These are phyloP conservation scores for Centropyge bicolor DNA, from an alignment of 2,797 vertebrate species.

Conservation along the genomic window DNA sequence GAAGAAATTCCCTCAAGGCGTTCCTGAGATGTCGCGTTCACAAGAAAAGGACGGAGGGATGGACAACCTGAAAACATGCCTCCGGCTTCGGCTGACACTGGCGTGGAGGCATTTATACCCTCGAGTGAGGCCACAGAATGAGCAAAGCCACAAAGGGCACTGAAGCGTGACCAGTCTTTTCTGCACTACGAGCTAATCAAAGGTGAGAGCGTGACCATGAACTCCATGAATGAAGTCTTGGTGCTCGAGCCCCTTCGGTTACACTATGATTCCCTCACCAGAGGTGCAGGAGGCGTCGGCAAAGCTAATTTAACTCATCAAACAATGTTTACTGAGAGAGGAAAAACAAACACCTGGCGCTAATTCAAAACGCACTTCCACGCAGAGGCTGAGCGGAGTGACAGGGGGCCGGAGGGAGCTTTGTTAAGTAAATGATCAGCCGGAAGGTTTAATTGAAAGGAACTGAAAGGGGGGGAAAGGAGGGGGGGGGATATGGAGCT, in stretches of 20 bases:
- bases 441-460: conserved; percentile 63
- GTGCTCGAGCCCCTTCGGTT: conserved; percentile 22
- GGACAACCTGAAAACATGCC: no score
- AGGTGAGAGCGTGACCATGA: conserved; percentile 25
- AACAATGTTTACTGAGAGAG: conserved; percentile 62
- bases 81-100: no score
- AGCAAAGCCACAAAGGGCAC: conserved; percentile 26
- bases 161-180: conserved; percentile 8
- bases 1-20: no score
- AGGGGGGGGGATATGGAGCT: conserved; percentile 22
- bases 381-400: conserved; percentile 29
- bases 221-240: conserved; percentile 14
- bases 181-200: conserved; percentile 37
- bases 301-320: conserved; percentile 65
- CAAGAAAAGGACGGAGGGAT: no score
- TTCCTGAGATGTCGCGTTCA: no score
- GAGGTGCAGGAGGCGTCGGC: conserved; percentile 6
- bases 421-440: conserved; percentile 64
- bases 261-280: not conserved
- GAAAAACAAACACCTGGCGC: conserved; percentile 65
- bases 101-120: not conserved
- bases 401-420: conserved; percentile 23
- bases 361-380: conserved; percentile 58
- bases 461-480: conserved; percentile 35
- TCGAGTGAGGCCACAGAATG: conserved; percentile 17